Evolutionary conservation across 2,888 invertebrate genomes (phyloP).

Genomic region (Luperina nickerlii): DNA sequence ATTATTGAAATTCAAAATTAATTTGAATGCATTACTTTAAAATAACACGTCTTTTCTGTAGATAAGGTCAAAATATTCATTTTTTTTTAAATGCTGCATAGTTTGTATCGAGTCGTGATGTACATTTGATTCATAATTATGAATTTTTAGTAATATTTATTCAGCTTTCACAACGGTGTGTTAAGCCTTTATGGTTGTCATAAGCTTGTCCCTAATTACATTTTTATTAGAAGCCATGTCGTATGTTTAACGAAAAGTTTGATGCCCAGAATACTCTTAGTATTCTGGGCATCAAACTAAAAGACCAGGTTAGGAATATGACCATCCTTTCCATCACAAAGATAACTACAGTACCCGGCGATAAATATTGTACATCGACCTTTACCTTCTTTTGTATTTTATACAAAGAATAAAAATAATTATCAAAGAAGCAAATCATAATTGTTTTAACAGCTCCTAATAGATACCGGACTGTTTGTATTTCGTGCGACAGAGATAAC

Average conservation of each 20-base stretch:
- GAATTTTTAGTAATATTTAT: slow-evolving; percentile 47
- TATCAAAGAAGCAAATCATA: too few relatives aligned
- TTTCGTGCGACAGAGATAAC: too few relatives aligned
- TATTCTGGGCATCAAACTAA: too few relatives aligned
- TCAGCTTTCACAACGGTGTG: slow-evolving; percentile 51
- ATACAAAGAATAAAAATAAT: too few relatives aligned
- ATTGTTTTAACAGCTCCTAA: too few relatives aligned
- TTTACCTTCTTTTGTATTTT: too few relatives aligned
- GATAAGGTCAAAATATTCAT: slow-evolving; percentile 51
- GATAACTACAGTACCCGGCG: too few relatives aligned
- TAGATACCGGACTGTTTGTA: too few relatives aligned
- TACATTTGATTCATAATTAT: slow-evolving; percentile 52
- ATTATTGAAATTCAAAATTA: slow-evolving; percentile 47
- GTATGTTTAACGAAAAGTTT: neutral
- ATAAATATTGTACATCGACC: too few relatives aligned
- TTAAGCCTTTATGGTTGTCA: slow-evolving; percentile 22
- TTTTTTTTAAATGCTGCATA: slow-evolving; percentile 29
- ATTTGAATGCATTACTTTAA: slow-evolving; percentile 31
- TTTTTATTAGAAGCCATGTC: slow-evolving; percentile 26
- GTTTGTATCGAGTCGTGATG: slow-evolving; percentile 30
- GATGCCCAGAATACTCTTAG: too few relatives aligned
- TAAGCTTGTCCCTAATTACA: neutral
- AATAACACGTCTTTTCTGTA: slow-evolving; percentile 18
- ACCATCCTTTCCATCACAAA: too few relatives aligned
- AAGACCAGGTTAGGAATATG: too few relatives aligned